Conservation (phyloP, 2,797 vertebrate genomes). For the Ctenochaetus hawaiiensis region DNA sequence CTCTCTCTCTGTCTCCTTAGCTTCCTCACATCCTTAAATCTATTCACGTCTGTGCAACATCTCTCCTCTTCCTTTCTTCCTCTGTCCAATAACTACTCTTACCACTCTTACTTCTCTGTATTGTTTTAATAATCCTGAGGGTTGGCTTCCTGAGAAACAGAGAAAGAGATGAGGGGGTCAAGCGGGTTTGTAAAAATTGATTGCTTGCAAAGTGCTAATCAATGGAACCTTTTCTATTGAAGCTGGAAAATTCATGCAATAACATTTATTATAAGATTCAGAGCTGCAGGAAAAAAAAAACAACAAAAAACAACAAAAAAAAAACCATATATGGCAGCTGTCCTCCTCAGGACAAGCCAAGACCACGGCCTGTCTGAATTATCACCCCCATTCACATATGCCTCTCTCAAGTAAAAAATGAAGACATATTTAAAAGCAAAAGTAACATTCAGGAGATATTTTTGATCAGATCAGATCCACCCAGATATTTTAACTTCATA, state of each 20-base stretch:
- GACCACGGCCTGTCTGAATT: slow-evolving; percentile 34
- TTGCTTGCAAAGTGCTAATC: slow-evolving; percentile 86
- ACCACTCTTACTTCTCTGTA: slow-evolving; percentile 65
- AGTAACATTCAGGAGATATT: slow-evolving; percentile 34
- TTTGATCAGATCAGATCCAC: slow-evolving; percentile 32
- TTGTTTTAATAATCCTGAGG: slow-evolving; percentile 74
- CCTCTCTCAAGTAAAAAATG: slow-evolving; percentile 7
- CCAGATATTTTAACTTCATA: slow-evolving; percentile 11
- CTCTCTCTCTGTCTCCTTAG: slow-evolving; percentile 6
- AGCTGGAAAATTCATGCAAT: slow-evolving; percentile 75
- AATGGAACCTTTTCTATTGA: slow-evolving; percentile 83
- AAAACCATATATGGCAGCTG: slow-evolving; percentile 64
- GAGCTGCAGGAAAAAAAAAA: slow-evolving; percentile 34
- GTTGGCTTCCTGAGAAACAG: slow-evolving; percentile 47
- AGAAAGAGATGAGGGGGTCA: slow-evolving; percentile 71
- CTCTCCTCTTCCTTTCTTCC: slow-evolving; percentile 79
- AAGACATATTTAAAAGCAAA: slow-evolving; percentile 43
- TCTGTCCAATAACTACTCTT: slow-evolving; percentile 79
- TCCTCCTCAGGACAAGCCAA: slow-evolving; percentile 39
- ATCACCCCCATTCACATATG: slow-evolving; percentile 20
- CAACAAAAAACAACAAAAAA: background rate
- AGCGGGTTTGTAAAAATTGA: slow-evolving; percentile 85
- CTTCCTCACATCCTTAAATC: slow-evolving; percentile 42
- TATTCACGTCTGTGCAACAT: slow-evolving; percentile 16
- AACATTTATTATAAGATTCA: slow-evolving; percentile 76